Conservation (phyloP, 2,888 invertebrate species). For the Melipona beecheii region DNA sequence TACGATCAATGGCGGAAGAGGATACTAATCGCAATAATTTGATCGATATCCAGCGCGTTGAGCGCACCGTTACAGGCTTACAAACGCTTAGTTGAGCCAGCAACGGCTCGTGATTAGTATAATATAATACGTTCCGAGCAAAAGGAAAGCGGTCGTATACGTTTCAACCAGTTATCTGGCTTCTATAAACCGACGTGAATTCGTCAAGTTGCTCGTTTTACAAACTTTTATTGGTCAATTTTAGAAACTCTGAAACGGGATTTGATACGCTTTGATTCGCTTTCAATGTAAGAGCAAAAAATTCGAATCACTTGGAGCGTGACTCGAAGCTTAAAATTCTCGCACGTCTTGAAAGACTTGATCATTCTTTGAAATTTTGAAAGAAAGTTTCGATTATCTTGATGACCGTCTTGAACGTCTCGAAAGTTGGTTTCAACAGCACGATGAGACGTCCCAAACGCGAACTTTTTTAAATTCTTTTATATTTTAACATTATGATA, state of each 20-base stretch:
- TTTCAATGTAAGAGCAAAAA: too few species aligned
- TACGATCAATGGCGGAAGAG: constrained; percentile 2
- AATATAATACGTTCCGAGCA: constrained; percentile 8
- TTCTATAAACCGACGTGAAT: background rate
- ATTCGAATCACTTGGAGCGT: too few species aligned
- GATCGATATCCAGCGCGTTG: background rate
- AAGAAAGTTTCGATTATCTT: too few species aligned
- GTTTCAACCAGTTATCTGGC: background rate
- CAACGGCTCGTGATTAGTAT: constrained; percentile 24
- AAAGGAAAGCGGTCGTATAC: constrained; percentile 34
- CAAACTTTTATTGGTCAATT: background rate
- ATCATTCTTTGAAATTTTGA: too few species aligned
- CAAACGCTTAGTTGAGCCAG: constrained; percentile 18
- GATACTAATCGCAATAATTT: background rate
- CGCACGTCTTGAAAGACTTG: too few species aligned
- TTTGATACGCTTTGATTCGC: too few species aligned
- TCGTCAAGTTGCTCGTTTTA: background rate
- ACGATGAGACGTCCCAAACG: too few species aligned
- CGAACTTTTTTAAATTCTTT: too few species aligned
- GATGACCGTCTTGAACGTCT: too few species aligned
- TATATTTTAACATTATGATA: too few species aligned
- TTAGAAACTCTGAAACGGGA: background rate
- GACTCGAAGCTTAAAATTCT: too few species aligned
- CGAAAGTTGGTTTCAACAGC: too few species aligned
- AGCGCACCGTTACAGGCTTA: constrained; percentile 51